These are phyloP conservation scores for Toxotes chatareus DNA, from an alignment of 2,113 vertebrate genomes.

Conservation along the genomic window DNA sequence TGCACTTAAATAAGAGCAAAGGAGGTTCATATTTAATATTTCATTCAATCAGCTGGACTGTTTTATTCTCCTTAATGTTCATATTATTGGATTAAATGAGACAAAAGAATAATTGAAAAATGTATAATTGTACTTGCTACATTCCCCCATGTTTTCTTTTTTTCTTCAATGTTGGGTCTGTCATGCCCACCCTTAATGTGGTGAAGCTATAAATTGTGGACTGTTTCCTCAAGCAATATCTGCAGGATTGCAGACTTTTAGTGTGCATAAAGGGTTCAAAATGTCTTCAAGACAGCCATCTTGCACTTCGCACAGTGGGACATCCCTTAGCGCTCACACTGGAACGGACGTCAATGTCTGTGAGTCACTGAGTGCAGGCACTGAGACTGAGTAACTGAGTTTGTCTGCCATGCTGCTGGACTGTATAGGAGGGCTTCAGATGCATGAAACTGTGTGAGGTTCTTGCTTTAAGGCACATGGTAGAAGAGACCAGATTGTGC, in stretches of 20 bases:
- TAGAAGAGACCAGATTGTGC: constrained; percentile 53
- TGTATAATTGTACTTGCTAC: neutral
- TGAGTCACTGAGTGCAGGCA: neutral
- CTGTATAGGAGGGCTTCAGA: neutral
- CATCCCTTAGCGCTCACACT: neutral
- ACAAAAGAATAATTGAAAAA: neutral
- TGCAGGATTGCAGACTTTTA: neutral
- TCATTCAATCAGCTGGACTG: no score
- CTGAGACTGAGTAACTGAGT: constrained; percentile 24
- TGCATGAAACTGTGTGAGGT: constrained; percentile 17
- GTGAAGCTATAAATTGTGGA: neutral
- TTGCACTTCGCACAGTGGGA: constrained; percentile 20
- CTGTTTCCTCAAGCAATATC: neutral
- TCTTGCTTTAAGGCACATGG: constrained; percentile 41
- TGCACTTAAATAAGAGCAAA: no score
- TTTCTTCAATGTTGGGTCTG: neutral
- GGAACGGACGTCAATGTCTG: neutral
- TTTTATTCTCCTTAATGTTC: neutral
- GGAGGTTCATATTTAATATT: no score
- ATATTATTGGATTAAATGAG: neutral
- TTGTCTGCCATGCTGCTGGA: constrained; percentile 19
- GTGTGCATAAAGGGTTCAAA: constrained; percentile 13
- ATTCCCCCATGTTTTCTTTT: neutral
- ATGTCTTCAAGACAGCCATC: neutral
- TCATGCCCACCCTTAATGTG: neutral